phyloP scores from a whole-genome alignment of 2,797 vertebrate genomes.

The Spatula clypeata region DNA sequence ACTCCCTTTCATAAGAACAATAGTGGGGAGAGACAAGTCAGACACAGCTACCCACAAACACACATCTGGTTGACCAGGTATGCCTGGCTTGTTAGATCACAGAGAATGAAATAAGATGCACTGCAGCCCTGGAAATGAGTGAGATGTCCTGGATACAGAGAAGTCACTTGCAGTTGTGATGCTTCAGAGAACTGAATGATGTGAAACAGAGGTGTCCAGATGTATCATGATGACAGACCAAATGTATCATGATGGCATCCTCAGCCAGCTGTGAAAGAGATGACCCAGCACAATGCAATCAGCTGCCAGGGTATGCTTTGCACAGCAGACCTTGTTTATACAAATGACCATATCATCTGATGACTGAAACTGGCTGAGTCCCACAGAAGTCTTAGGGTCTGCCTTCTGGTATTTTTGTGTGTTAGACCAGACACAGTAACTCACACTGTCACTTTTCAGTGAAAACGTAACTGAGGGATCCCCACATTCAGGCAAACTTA shows the following conservation, averaged over 20 bases:
- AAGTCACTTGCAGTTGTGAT: not conserved
- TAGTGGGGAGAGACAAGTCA: not conserved
- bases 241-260: not conserved
- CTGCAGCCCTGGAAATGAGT: not conserved
- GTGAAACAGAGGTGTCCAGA: not conserved
- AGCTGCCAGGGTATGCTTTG: not conserved
- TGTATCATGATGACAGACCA: not conserved
- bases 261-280: not conserved
- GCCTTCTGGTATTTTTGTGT: not conserved
- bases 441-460: not conserved
- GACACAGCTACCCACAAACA: not conserved
- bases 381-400: not conserved
- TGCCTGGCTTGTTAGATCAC: not conserved
- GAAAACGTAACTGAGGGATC: not conserved
- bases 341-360: fast-evolving
- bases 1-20: not conserved
- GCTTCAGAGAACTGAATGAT: not conserved
- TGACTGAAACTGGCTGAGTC: not conserved
- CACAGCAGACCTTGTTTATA: not conserved
- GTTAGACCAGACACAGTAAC: not conserved
- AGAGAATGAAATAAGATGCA: not conserved
- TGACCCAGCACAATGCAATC: not conserved
- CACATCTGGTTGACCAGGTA: not conserved
- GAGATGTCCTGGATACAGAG: not conserved
- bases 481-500: not conserved